phyloP scores from a whole-genome alignment of 2,797 vertebrate species.

The Enteromius mattozi region DNA sequence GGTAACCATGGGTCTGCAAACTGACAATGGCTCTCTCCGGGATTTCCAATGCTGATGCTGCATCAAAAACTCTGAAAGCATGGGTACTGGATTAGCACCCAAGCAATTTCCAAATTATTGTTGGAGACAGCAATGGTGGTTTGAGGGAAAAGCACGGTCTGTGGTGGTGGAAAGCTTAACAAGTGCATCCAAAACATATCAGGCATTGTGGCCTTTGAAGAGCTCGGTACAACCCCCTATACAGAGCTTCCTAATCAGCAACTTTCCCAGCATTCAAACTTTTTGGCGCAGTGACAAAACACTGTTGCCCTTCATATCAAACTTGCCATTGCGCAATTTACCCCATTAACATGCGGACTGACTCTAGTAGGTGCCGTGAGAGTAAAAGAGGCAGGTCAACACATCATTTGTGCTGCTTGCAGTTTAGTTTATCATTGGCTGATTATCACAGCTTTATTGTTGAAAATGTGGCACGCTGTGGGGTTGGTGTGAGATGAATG shows the following conservation, averaged over 20 bases:
- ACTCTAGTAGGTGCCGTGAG: background rate
- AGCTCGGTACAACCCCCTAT: conserved; percentile 33
- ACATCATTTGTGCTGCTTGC: background rate
- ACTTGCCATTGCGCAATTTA: conserved; percentile 15
- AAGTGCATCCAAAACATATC: conserved; percentile 39
- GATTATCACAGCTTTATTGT: background rate
- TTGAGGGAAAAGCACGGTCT: background rate
- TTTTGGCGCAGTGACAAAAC: conserved; percentile 35
- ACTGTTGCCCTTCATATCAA: conserved; percentile 26
- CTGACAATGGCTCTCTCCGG: conserved; percentile 56
- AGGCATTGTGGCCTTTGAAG: conserved; percentile 37
- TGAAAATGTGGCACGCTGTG: background rate
- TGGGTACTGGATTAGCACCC: conserved; percentile 32
- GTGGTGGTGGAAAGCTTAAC: background rate
- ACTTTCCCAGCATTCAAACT: conserved; percentile 47
- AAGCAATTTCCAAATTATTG: conserved; percentile 50
- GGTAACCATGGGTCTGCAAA: conserved; percentile 63
- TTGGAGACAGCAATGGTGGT: background rate
- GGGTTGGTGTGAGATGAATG: background rate
- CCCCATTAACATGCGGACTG: conserved; percentile 19
- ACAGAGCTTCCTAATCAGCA: conserved; percentile 43
- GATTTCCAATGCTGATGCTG: conserved; percentile 53
- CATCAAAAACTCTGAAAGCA: conserved; percentile 63
- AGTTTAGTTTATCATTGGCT: background rate
- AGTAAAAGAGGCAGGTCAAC: conserved; percentile 22